Evolutionary conservation across 2,113 vertebrate species (phyloP).

Genomic region (Passer montanus): DNA sequence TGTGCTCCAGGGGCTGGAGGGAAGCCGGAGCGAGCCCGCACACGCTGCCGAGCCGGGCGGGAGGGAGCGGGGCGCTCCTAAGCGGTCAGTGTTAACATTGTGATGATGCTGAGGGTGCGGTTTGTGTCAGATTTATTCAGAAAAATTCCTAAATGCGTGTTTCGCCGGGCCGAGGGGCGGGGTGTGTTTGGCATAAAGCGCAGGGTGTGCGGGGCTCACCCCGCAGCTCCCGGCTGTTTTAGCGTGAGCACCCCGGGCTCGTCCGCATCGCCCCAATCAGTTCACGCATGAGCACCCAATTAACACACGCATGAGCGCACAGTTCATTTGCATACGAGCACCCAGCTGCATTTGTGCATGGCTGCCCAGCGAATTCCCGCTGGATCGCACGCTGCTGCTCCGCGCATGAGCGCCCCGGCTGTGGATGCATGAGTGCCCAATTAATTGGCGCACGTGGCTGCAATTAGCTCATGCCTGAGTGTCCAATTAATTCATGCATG

Average conservation of each 20-base stretch:
- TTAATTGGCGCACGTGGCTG: neutral
- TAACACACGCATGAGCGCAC: neutral
- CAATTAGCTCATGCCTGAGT: neutral
- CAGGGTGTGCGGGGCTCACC: neutral
- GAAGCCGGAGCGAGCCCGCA: accelerated
- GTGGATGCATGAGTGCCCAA: neutral
- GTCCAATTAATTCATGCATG: neutral
- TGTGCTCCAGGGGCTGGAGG: neutral
- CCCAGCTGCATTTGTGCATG: neutral
- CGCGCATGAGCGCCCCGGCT: neutral
- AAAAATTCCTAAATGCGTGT: neutral
- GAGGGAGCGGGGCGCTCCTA: neutral
- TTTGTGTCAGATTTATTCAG: neutral
- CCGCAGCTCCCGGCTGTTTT: neutral
- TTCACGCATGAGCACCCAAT: neutral
- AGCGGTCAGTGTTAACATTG: neutral
- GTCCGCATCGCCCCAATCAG: neutral
- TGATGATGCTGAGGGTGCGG: neutral
- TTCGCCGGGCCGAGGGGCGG: neutral
- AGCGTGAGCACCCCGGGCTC: neutral
- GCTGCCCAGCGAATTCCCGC: neutral
- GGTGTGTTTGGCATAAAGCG: neutral
- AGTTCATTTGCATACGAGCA: neutral
- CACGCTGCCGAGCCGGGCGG: neutral
- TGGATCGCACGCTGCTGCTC: neutral